Evolutionary conservation across 2,797 vertebrate species (phyloP), one percentile per base, ranked within the genome.

Genomic region (Rhinogobio ventralis): DNA sequence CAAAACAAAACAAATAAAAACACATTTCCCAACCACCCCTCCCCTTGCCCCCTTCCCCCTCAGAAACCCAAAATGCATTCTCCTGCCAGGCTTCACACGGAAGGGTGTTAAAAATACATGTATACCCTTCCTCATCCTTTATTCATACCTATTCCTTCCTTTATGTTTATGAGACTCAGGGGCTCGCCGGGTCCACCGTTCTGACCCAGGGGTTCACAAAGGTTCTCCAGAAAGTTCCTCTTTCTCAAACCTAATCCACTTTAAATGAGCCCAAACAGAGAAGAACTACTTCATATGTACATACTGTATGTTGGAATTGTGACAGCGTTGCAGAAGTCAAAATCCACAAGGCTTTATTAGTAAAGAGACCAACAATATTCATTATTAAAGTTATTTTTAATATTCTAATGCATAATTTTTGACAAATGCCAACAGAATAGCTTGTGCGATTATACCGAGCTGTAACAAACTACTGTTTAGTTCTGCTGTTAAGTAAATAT

Each of bases 91-190:
- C 95, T 95, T 95, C 95, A 95, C 93, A 95, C 91, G 82, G 90
- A 90, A 89, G 87, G 86, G 90, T 74, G 92, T 95, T 95, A 94
- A 95, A 96, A 95, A 95, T 95, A 95, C 94, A 95, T 95, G 94
- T 93, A 94, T 92, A 94, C 93, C 94, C 92, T 91, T 90, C 92
- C 94, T 96, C 94, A 95, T 95, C 90, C 93, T 93, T 95, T 95
- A 96, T 96, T 95, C 92, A 96, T 94, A 83, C 87, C 85, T 88
- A 94, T 91, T 91, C 93, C 91, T 94, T 90, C 92, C 94, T 94
- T 95, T 95, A 95, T 95, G 94, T 95, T 95, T 93, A 95, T 95
- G 92, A 94, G 93, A 92, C 91, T 92, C 91, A 89, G 89, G 89
- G 90, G 90, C 92, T 92, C 91, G 91, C 89, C 28, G 83, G 93